Conservation (phyloP, 2,797 vertebrate species). For the Muscicapa striata region DNA sequence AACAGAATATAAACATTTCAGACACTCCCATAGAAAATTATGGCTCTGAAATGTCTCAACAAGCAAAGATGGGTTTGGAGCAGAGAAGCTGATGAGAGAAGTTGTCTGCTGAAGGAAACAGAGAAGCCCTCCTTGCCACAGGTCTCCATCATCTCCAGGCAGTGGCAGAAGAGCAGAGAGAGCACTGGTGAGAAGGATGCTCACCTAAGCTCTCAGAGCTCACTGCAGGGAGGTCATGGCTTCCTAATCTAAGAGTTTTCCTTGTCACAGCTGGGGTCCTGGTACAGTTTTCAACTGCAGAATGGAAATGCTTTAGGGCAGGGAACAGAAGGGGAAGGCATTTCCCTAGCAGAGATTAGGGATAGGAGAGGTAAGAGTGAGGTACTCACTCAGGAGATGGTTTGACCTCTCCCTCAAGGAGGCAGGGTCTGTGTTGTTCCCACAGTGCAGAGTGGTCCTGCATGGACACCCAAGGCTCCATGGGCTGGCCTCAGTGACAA, state of each 20-base stretch:
- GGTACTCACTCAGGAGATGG: neutral
- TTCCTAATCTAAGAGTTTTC: neutral
- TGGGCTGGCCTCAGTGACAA: neutral
- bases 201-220: neutral
- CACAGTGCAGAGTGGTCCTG: neutral
- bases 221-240: neutral
- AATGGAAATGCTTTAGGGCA: neutral
- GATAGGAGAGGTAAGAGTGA: neutral
- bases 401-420: accelerated
- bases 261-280: neutral
- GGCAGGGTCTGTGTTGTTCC: neutral
- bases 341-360: neutral
- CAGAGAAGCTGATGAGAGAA: neutral
- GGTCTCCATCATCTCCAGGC: neutral
- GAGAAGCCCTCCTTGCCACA: neutral
- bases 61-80: neutral
- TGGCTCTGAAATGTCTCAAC: neutral
- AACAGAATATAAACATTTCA: neutral
- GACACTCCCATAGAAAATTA: neutral
- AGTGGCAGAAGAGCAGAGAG: neutral
- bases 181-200: accelerated
- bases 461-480: neutral
- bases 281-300: neutral
- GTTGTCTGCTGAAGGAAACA: neutral
- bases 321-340: neutral